Base-by-base conservation (phyloP, 2,113 vertebrate species). In the Delphinapterus leucas region DNA sequence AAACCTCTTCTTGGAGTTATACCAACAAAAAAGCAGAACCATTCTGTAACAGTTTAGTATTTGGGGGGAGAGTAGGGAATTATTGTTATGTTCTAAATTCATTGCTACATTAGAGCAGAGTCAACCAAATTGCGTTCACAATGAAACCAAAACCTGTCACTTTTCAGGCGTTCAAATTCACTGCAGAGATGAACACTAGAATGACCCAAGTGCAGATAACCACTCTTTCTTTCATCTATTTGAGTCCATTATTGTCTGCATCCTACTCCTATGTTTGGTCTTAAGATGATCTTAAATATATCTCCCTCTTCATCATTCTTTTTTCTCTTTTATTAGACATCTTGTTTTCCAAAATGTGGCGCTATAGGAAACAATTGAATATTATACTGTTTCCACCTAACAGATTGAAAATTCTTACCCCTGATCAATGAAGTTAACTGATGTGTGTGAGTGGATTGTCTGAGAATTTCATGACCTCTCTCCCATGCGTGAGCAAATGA, bases 1-100 rank as follows among this genome's bases (percentile, higher is more conserved):
- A 67, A 91, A 85, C 65, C 68, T 8, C 74, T 91, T 96, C 44
- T 91, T 94, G 70, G 92, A 74, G 55, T 97, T 88, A 1, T 0
- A 85, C 70, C 86, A 95, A 31, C 21, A 13, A 96, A 93, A 96
- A 96, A 94, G 76, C 96, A 91, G 94, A 97, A 96, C 49, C 21
- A 33, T 87, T 79, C 49, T 95, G 13, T 60, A 58, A 70, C 31
- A 81, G 20, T 67, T 88, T 80, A 82, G 36, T 86, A 60, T 85
- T 67, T 71, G 1, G 53, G 23, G n/a, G 63, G 26, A 79, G 28
- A 21, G 2, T 38, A 86, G 79, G 44, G 23, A 68, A 93, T 88
- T 86, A 68, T 13, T 76, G 5, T 80, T 87, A 87, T n/a, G 7
- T 61, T 90, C n/a, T 47, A 71, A 70, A 65, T 85, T 82, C 60